Conservation (phyloP, 2,113 vertebrate genomes). For the Pseudorhombus dupliciocellatus region DNA sequence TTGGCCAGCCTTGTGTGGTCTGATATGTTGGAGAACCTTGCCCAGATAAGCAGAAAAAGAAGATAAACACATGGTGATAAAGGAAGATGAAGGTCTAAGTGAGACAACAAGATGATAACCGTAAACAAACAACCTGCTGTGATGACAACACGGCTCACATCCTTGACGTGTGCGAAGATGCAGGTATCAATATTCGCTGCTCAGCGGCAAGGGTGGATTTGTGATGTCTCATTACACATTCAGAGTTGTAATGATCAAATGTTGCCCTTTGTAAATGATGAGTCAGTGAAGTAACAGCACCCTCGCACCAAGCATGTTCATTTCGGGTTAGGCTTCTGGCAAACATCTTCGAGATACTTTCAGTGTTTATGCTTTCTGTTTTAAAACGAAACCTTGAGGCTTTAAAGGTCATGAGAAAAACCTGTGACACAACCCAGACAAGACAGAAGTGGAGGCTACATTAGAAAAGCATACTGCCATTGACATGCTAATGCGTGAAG, state of each 20-base stretch:
- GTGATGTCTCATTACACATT: no score
- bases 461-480: background rate
- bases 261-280: no score
- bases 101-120: background rate
- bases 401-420: background rate
- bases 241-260: background rate
- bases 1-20: slow-evolving; percentile 29
- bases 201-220: no score
- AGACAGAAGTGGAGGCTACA: background rate
- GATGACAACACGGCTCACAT: background rate
- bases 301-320: no score
- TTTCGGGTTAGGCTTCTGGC: background rate
- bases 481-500: background rate
- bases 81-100: background rate
- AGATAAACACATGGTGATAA: slow-evolving; percentile 2
- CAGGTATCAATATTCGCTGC: background rate
- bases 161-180: background rate
- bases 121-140: slow-evolving; percentile 9
- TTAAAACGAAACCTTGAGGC: background rate
- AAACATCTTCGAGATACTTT: background rate
- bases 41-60: background rate
- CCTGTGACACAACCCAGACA: background rate
- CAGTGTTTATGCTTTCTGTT: background rate
- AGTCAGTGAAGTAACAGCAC: no score
- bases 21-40: slow-evolving; percentile 21